Evolutionary conservation across 2,113 vertebrate species (phyloP).

Genomic region (Argyrosomus japonicus): DNA sequence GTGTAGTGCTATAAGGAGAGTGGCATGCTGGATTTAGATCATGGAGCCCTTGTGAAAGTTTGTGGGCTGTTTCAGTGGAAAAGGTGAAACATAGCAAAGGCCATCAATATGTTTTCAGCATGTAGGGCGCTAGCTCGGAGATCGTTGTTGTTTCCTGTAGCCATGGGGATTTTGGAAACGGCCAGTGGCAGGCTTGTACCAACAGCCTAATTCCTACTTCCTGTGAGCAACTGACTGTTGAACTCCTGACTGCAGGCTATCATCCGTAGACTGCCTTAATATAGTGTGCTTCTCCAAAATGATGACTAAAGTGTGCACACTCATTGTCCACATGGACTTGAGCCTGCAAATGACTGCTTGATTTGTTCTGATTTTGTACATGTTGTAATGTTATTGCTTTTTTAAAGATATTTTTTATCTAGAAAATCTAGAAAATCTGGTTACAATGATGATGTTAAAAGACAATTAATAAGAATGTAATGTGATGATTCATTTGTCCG

Average conservation of each 20-base stretch:
- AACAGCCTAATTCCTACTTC: not conserved
- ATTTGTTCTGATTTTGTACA: not conserved
- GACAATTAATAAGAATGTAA: not conserved
- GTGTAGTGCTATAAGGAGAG: too few species aligned
- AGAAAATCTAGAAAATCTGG: too few species aligned
- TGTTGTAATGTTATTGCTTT: not conserved
- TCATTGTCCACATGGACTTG: not conserved
- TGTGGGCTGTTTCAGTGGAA: too few species aligned
- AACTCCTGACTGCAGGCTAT: not conserved
- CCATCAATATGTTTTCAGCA: too few species aligned
- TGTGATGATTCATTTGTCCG: not conserved
- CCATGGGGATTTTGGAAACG: too few species aligned
- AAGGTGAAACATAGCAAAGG: too few species aligned
- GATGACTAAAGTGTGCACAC: not conserved
- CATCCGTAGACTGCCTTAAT: not conserved
- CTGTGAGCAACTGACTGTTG: not conserved
- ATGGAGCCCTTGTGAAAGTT: too few species aligned
- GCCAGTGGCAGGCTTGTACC: too few species aligned
- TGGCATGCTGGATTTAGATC: too few species aligned
- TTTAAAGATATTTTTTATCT: not conserved
- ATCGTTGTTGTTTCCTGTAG: too few species aligned
- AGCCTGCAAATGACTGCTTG: not conserved
- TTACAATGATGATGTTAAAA: not conserved
- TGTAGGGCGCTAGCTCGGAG: too few species aligned
- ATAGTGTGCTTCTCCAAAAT: not conserved